Conservation (phyloP, 1,140 invertebrate genomes). For the Antheraea pernyi region DNA sequence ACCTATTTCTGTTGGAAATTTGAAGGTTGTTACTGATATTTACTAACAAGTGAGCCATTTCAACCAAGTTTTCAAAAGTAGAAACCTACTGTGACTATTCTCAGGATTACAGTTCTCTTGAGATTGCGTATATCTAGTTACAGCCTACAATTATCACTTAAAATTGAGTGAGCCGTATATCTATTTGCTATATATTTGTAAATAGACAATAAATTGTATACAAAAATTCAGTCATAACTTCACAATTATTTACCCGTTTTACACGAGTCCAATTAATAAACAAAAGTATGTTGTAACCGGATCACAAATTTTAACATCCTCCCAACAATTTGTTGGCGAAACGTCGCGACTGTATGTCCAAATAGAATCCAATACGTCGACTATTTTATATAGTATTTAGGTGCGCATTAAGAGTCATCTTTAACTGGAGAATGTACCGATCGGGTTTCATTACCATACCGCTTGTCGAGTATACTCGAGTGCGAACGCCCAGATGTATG, state of each 20-base stretch:
- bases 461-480: constrained; percentile 50
- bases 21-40: too few species aligned
- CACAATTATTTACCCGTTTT: background rate
- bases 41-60: too few species aligned
- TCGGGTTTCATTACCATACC: constrained; percentile 67
- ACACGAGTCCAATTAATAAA: background rate
- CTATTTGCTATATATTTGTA: too few species aligned
- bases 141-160: too few species aligned
- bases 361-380: constrained; percentile 22
- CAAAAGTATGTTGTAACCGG: background rate
- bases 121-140: too few species aligned
- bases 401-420: constrained; percentile 70
- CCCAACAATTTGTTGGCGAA: constrained; percentile 14
- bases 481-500: constrained; percentile 32
- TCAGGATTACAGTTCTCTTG: too few species aligned
- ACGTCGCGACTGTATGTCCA: constrained; percentile 28
- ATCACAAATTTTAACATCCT: background rate
- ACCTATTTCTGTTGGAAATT: too few species aligned
- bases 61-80: too few species aligned
- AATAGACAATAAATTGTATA: background rate
- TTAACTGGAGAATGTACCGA: constrained; percentile 57
- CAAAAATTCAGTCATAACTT: background rate
- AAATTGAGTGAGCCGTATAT: too few species aligned
- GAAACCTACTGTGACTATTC: too few species aligned
- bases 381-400: constrained; percentile 68